Evolutionary conservation across 1,140 invertebrate genomes (phyloP).

Genomic region (Anoplolepis gracilipes): DNA sequence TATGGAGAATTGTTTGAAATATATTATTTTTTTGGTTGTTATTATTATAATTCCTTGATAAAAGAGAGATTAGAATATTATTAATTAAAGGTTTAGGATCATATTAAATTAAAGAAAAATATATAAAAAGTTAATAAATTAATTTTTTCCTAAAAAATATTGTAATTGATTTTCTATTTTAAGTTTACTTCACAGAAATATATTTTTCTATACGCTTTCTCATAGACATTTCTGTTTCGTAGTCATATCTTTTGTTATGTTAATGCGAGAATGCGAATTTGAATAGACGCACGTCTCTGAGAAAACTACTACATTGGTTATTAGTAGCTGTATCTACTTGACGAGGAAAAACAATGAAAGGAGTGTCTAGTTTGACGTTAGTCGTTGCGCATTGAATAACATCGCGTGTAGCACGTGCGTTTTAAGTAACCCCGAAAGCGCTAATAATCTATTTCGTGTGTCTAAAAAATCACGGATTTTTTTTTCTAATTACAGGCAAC

Average conservation of each 20-base stretch:
- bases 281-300: neutral
- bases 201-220: neutral
- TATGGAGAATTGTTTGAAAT: neutral
- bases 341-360: conserved; percentile 22
- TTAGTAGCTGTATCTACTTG: neutral
- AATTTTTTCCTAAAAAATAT: neutral
- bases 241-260: neutral
- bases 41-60: neutral
- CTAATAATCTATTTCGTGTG: neutral
- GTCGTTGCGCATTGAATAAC: conserved; percentile 4
- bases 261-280: neutral
- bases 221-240: neutral
- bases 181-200: neutral
- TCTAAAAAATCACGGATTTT: neutral
- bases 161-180: neutral
- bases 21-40: neutral
- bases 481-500: neutral
- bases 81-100: neutral
- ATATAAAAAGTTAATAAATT: neutral
- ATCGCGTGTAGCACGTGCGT: neutral
- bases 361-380: conserved; percentile 42
- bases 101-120: neutral
- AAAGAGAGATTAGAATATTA: neutral
- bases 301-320: conserved; percentile 2
- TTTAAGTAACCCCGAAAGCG: neutral